Conservation (phyloP, 1,140 invertebrate genomes). For the Drosophila equinoxialis region DNA sequence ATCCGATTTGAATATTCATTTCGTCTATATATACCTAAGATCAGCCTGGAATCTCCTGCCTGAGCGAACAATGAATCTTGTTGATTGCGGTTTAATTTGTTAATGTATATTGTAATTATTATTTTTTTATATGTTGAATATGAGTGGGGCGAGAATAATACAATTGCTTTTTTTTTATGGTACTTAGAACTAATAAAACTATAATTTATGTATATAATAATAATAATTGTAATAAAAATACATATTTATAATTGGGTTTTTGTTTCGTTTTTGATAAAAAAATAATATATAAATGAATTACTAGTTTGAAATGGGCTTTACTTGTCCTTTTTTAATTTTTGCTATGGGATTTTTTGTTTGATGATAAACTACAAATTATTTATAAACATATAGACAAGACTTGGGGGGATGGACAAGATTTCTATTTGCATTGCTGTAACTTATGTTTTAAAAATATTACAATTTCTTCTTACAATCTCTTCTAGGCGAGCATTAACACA, state of each 20-base stretch:
- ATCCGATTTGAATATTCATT: slow-evolving; percentile 35
- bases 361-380: slow-evolving; percentile 4
- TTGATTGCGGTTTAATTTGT: slow-evolving; percentile 27
- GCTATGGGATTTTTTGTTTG: not conserved
- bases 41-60: slow-evolving; percentile 52
- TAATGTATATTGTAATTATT: slow-evolving; percentile 27
- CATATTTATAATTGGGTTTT: not conserved
- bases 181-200: slow-evolving; percentile 50
- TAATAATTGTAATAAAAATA: slow-evolving; percentile 27
- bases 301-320: slow-evolving; percentile 1
- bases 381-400: slow-evolving; percentile 12
- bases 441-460: not conserved
- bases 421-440: not conserved
- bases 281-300: slow-evolving; percentile 2
- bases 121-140: not conserved
- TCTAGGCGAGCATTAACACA: slow-evolving; percentile 2
- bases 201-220: slow-evolving; percentile 18
- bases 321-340: not conserved
- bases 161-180: not conserved
- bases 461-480: not conserved
- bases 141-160: slow-evolving; percentile 7
- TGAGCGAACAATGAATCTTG: slow-evolving; percentile 43
- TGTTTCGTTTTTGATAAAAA: not conserved
- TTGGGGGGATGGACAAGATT: not conserved
- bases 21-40: slow-evolving; percentile 25